Conservation (phyloP, 2,797 vertebrate genomes). For the Chiroxiphia lanceolata region DNA sequence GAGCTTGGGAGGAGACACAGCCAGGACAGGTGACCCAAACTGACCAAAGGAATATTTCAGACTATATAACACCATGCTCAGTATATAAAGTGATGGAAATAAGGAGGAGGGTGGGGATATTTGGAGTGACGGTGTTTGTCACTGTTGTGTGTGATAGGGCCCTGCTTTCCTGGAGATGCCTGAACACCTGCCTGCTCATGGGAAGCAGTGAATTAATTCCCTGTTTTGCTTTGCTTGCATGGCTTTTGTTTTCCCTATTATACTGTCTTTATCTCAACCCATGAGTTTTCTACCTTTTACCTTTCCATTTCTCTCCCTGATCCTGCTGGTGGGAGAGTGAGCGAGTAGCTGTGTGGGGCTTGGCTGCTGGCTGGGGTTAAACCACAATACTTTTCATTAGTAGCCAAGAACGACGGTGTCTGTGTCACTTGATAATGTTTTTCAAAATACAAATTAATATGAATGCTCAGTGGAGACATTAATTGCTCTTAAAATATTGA, state of each 20-base stretch:
- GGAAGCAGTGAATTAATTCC: neutral
- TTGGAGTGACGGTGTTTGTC: neutral
- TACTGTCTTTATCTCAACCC: neutral
- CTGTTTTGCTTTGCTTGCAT: neutral
- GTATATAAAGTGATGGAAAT: neutral
- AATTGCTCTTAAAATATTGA: slow-evolving; percentile 16
- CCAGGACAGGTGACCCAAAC: neutral
- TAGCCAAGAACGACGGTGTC: neutral
- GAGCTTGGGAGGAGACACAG: neutral
- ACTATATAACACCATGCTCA: neutral
- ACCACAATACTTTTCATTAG: neutral
- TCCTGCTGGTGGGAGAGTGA: neutral
- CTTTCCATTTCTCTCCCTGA: neutral
- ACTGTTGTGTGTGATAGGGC: rapidly evolving
- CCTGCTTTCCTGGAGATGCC: neutral
- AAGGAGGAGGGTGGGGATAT: neutral
- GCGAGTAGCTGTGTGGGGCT: neutral
- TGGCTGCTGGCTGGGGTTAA: neutral
- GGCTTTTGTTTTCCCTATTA: neutral
- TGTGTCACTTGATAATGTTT: neutral
- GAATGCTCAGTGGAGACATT: neutral
- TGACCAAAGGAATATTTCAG: neutral
- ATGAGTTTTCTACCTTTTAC: neutral
- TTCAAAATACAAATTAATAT: neutral
- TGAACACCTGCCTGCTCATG: neutral